A percentile compares a stretch with the other conserved stretches of the same genome.
These are phyloP conservation scores for Lepidothrix coronata DNA, from an alignment of 2,113 vertebrate genomes.

Conservation along the genomic window DNA sequence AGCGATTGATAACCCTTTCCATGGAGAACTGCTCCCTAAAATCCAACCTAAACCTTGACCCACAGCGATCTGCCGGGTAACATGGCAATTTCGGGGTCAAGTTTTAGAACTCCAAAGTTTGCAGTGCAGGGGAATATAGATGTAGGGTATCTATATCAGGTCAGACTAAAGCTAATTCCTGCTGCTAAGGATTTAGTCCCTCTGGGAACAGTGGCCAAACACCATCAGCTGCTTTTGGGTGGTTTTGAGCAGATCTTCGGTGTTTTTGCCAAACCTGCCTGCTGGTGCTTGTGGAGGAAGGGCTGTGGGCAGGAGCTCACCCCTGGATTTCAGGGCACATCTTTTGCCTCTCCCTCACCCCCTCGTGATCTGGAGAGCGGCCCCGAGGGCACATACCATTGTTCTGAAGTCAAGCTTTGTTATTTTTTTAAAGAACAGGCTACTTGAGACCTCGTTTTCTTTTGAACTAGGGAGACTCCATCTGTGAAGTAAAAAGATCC, in stretches of 20 bases:
- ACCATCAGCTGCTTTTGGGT: background rate
- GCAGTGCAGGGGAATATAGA: background rate
- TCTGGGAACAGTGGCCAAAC: background rate
- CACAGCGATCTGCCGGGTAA: background rate
- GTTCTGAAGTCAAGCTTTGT: constrained; percentile 47
- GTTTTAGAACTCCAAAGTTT: background rate
- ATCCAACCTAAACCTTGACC: too few relatives aligned
- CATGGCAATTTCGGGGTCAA: background rate
- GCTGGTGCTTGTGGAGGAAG: background rate
- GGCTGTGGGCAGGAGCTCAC: background rate
- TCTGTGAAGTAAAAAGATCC: background rate
- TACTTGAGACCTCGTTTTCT: constrained; percentile 2
- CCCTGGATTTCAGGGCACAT: background rate
- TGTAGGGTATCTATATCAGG: accelerated
- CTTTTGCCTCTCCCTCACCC: constrained; percentile 18
- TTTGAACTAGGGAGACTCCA: background rate
- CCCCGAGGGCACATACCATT: constrained; percentile 44
- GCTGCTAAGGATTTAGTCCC: background rate
- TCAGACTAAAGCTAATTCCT: background rate
- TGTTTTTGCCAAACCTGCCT: background rate
- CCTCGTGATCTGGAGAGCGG: background rate
- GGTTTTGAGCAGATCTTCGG: background rate
- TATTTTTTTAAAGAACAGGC: background rate
- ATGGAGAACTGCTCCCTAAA: too few relatives aligned
- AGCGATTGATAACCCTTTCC: background rate